These are phyloP conservation scores for Dipodomys ordii DNA, from an alignment of 2,113 vertebrate species.

Conservation along the genomic window DNA sequence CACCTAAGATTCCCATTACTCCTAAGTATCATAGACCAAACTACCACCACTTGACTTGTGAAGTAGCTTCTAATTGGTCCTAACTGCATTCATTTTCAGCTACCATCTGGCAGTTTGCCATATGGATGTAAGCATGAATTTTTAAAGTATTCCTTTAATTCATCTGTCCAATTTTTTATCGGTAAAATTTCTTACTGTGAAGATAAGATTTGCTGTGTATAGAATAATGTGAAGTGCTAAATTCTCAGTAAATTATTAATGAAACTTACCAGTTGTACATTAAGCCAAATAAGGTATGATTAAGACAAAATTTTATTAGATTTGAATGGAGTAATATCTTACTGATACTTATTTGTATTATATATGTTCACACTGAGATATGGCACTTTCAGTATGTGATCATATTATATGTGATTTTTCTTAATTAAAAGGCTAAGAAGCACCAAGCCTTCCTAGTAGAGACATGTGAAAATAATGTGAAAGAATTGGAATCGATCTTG, in stretches of 20 bases:
- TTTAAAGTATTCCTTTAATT: slow-evolving; percentile 13
- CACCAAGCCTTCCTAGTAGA: slow-evolving; percentile 89
- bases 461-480: slow-evolving; percentile 91
- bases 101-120: not conserved
- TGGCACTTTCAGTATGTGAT: slow-evolving; percentile 18
- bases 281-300: slow-evolving; percentile 36
- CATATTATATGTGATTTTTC: slow-evolving; percentile 81
- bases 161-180: slow-evolving; percentile 40
- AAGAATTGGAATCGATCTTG: slow-evolving; percentile 89
- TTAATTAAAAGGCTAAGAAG: slow-evolving; percentile 88
- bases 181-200: slow-evolving; percentile 38
- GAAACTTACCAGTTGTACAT: not conserved
- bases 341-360: slow-evolving; percentile 37
- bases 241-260: not conserved
- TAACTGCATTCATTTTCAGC: slow-evolving; percentile 22
- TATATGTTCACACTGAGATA: slow-evolving; percentile 49
- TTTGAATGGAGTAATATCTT: slow-evolving; percentile 49
- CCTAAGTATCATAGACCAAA: not conserved
- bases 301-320: slow-evolving; percentile 53
- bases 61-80: not conserved
- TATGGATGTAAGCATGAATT: not conserved
- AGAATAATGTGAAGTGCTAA: not conserved
- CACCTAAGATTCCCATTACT: not conserved
- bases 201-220: slow-evolving; percentile 10
- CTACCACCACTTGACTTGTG: not conserved